phyloP scores from a whole-genome alignment of 2,888 invertebrate genomes.

The Caenorhabditis drosophilae region DNA sequence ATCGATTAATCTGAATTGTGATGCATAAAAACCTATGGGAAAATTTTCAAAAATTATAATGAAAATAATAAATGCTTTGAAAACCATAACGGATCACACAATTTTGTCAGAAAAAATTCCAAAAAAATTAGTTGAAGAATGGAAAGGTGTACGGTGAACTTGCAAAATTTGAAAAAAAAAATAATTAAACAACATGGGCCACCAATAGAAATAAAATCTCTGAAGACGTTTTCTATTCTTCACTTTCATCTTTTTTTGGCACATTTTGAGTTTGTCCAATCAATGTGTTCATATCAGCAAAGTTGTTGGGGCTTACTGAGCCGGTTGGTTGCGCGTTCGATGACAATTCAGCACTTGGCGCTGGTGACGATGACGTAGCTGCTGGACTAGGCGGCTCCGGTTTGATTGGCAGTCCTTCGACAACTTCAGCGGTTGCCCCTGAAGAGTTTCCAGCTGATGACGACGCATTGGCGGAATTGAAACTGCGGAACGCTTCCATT shows the following conservation, averaged over 20 bases:
- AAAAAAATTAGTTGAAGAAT: no score
- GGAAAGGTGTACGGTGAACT: no score
- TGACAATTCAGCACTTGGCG: background rate
- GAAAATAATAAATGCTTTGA: background rate
- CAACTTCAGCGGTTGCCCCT: slow-evolving; percentile 20
- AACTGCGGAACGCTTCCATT: slow-evolving; percentile 36
- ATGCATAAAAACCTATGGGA: background rate
- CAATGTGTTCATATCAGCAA: slow-evolving; percentile 30
- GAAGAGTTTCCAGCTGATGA: background rate
- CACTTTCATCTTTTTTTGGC: background rate
- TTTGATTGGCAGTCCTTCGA: slow-evolving; percentile 11
- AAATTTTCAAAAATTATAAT: background rate
- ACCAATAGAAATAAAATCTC: no score
- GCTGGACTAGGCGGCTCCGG: slow-evolving; percentile 10
- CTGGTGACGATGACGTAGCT: background rate
- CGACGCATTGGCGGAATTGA: background rate
- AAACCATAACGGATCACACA: background rate
- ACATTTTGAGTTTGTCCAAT: slow-evolving; percentile 2
- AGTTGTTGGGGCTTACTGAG: slow-evolving; percentile 25
- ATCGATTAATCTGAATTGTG: no score
- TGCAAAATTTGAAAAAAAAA: no score
- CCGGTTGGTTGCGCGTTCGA: slow-evolving; percentile 1
- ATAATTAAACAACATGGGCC: no score
- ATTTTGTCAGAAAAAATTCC: no score
- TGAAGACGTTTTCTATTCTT: no score